These are phyloP conservation scores for Ophraella communa DNA, from an alignment of 2,888 invertebrate species.

Conservation along the genomic window DNA sequence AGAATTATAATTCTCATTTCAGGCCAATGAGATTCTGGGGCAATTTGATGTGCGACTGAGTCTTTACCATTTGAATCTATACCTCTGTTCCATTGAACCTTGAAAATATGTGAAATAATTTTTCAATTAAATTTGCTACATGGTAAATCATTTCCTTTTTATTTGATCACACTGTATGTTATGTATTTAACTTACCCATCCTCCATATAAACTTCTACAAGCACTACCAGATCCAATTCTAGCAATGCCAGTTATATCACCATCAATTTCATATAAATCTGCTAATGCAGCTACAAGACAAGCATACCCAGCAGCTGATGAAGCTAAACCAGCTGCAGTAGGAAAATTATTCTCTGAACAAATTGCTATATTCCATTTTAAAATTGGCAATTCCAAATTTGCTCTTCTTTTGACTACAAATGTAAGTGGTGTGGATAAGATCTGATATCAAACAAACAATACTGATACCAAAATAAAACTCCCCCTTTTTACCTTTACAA, in stretches of 20 bases:
- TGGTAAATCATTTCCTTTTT: no score
- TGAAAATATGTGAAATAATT: no score
- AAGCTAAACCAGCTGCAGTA: constrained; percentile 97
- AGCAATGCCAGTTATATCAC: constrained; percentile 79
- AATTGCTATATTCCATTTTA: constrained; percentile 78
- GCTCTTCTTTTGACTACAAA: constrained; percentile 62
- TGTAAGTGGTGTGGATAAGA: no score
- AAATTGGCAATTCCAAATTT: constrained; percentile 52
- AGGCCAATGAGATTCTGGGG: constrained; percentile 82
- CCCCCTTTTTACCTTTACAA: no score
- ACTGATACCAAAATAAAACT: no score
- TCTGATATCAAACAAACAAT: no score
- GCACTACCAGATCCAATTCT: constrained; percentile 94
- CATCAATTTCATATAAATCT: constrained; percentile 74
- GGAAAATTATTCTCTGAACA: constrained; percentile 97
- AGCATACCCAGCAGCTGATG: constrained; percentile 98
- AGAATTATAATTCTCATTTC: constrained; percentile 87
- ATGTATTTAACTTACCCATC: constrained; percentile 67
- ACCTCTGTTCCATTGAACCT: constrained; percentile 88
- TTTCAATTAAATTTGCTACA: neutral
- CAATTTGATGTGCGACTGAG: constrained; percentile 79
- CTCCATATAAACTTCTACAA: constrained; percentile 92
- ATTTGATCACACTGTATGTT: neutral
- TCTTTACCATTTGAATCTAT: constrained; percentile 68
- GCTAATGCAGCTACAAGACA: constrained; percentile 85